Evolutionary conservation across 2,888 invertebrate species (phyloP), one percentile per base, ranked within the genome.

Genomic region (Lasioglossum oenotherae): DNA sequence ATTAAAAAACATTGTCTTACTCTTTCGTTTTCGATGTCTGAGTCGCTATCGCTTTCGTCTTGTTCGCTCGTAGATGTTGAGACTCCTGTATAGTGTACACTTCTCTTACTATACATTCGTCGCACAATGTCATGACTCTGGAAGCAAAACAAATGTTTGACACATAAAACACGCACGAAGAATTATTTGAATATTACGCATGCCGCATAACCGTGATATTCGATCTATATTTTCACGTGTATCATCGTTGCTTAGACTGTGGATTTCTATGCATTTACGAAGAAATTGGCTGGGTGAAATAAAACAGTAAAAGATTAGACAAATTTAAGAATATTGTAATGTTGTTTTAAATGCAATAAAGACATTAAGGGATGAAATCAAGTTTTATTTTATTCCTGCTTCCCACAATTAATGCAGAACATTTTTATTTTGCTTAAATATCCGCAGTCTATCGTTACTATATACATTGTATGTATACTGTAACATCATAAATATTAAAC

Each of bases 1-100:
- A 6, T 19, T 38, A 38, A 27, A 38, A 23, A 44, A 16, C 31
- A 75, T 31, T 53, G 16, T 53, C 93, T 95, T 87, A 96, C 96
- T 94, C 96, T 94, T 87, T 96, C 96, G 93, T 95, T 95, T 82
- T 96, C 96, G 0, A 96, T 96, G 86, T 97, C 97, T 0, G 96
- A 96, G 82, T 97, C 97, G 57, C 96, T 96, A 31, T 96, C 96
- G 16, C 53, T 80, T 14, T 87, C 80, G 53, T 77, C 46, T 35
- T 75, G 78, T 14, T 91, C 88, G 6, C 87, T 86, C 10, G 89
- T 53, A 35, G 91, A 89, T 10, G 91, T 80, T 12, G 92, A 92
- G 23, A 90, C 85, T 81, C 88, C 91, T 71, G 90, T 91, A 46
- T 93, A 91, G 82, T 93, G 93, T 23, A 93, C 93, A 71, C 88